Evolutionary conservation across 92 coral and sea anemone species (phyloP), one percentile per base, ranked within the genome.

Genomic region (Epizoanthus rinbou): DNA sequence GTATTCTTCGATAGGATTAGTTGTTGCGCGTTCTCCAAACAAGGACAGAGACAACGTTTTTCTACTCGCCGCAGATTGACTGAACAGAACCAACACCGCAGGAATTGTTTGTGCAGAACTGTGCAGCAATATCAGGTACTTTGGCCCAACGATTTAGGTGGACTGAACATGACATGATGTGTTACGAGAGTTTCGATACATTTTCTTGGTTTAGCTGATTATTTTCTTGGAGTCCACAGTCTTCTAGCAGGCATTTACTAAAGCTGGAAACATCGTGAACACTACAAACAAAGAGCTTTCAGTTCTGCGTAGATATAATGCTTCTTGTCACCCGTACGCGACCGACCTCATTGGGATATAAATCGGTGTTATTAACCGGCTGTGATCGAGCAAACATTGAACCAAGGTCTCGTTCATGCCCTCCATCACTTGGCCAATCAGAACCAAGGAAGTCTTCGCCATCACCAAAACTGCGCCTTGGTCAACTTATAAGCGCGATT

Each of bases 381-480:
- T 67, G 8, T 19, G 69, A 59, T 18, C 69, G 39, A 58, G n/a
- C 81, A 59, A 75, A 57, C 66, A 75, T 33, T 57, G 79, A 54
- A 1, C 47, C 35, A 13, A 62, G 80, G 54, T 74, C 80, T 4
- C 17, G 41, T 18, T 59, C 68, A 18, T 57, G 69, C 41, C 81
- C 81, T 31, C 68, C 68, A 7, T 5, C 41, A 17, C 43, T 59
- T n/a, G 59, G 43, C 19, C 57, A 76, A 33, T 17, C 81, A 4
- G 52, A 31, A 39, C 56, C 50, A 21, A 33, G 25, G 31, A 35
- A 18, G 8, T 37, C 62, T 56, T 8, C 68, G 17, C 25, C n/a
- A 18, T 58, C 81, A 22, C 13, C 47, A 1, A 22, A 67, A 57
- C 68, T 76, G 14, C 69, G 56, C 14, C 53, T 76, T 25, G 47